These are phyloP conservation scores for Perognathus longimembris DNA, from an alignment of 2,113 vertebrate genomes.

Conservation along the genomic window DNA sequence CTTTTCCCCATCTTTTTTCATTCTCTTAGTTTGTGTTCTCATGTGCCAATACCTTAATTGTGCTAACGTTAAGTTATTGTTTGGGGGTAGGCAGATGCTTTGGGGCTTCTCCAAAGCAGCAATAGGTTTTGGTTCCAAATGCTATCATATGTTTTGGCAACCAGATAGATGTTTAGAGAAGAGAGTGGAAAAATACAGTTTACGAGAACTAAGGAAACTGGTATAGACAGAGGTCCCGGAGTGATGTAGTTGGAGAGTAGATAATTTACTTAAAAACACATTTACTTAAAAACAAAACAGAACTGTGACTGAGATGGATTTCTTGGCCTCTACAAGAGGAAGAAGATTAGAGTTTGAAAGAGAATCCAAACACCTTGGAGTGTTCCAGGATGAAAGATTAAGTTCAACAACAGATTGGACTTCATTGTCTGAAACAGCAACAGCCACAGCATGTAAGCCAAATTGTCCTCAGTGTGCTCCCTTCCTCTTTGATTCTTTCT, in stretches of 20 bases:
- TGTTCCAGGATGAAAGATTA: neutral
- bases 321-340: neutral
- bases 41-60: neutral
- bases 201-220: neutral
- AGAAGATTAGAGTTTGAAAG: neutral
- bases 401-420: neutral
- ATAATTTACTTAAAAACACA: too few relatives aligned
- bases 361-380: neutral
- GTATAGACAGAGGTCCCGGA: neutral
- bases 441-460: neutral
- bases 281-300: too few relatives aligned
- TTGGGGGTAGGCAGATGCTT: neutral
- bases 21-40: neutral
- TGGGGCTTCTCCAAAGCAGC: neutral
- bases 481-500: constrained; percentile 18
- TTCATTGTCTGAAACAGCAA: neutral
- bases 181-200: neutral
- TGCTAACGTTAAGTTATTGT: neutral
- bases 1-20: neutral
- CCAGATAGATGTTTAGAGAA: neutral
- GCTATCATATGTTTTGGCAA: constrained; percentile 5
- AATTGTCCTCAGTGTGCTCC: neutral
- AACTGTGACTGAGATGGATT: neutral
- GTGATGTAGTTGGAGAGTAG: too few relatives aligned
- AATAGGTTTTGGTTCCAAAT: neutral